Conservation (phyloP, 2,113 vertebrate species). For the Clinocottus analis region DNA sequence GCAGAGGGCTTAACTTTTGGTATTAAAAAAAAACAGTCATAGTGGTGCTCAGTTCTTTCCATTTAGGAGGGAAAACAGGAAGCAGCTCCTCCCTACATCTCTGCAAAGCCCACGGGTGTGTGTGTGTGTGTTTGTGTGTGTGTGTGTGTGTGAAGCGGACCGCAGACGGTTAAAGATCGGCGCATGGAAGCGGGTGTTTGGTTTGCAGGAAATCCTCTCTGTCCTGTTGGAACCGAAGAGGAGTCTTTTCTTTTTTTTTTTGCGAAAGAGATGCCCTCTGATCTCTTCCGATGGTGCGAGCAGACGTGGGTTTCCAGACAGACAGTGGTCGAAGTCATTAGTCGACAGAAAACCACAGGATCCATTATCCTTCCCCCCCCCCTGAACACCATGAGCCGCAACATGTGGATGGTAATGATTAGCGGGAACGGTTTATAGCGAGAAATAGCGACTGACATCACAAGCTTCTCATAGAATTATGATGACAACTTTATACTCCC, state of each 20-base stretch:
- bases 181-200: constrained; percentile 36
- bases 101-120: constrained; percentile 43
- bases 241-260: too few species aligned
- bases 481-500: constrained; percentile 12
- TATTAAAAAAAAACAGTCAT: background rate
- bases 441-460: constrained; percentile 21
- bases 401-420: constrained; percentile 12
- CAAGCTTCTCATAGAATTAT: background rate
- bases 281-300: constrained; percentile 24
- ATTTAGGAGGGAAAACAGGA: constrained; percentile 78
- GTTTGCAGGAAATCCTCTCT: constrained; percentile 73
- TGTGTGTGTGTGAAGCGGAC: background rate
- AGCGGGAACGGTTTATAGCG: background rate
- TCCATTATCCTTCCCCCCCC: constrained; percentile 33
- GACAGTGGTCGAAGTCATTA: constrained; percentile 28
- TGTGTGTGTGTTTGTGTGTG: constrained; percentile 32
- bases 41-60: constrained; percentile 63
- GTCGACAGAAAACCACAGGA: background rate
- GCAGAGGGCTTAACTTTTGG: constrained; percentile 24
- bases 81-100: constrained; percentile 62
- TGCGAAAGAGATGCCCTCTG: constrained; percentile 26
- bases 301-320: constrained; percentile 50
- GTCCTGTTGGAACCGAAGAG: constrained; percentile 37
- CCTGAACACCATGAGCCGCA: background rate
- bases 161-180: constrained; percentile 34